Evolutionary conservation across 2,113 vertebrate species (phyloP), one percentile per base, ranked within the genome.

Genomic region (Stomatorhinus ivindoensis): DNA sequence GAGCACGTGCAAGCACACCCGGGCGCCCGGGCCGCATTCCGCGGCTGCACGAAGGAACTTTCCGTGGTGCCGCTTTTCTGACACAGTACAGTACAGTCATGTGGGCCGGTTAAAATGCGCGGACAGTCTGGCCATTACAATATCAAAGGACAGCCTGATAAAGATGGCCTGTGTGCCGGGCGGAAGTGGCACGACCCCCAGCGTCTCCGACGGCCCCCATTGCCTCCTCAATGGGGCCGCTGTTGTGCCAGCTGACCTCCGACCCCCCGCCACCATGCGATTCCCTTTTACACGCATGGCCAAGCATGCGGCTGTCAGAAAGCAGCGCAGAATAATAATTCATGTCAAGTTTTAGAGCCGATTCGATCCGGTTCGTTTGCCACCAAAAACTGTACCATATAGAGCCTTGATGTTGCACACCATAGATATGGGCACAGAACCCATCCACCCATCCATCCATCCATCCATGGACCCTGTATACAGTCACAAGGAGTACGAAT

Each of bases 81-180:
- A 89, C 65, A 93, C 91, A 93, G 90, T 90, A 88, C 82, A 44
- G 31, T 88, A 61, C 89, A 90, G 90, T 92, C 91, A 92, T 80
- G 73, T 53, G 24, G 82, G 58, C 73, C 83, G 8, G 89, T 89
- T 91, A 89, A 91, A 92, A 91, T 89, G 90, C 46, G 53, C 89
- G 88, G 90, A 88, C 91, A 88, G 89, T 91, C 89, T 91, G 92
- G 89, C 91, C 89, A 89, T 91, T 90, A 92, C 87, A 90, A 87
- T 92, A 93, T 93, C 93, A 93, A 93, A 93, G 92, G 31, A 17
- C n/a, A 73, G 50, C 84, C 73, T 48, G 88, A 93, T 92, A 93
- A 92, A 93, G 91, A 91, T 92, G 92, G 89, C 61, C 91, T 92
- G 91, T 93, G 93, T 90, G 89, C 91, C 86, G 88, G 90, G 88